Conservation (phyloP, 2,797 vertebrate species). For the Petrocephalus sullivani region DNA sequence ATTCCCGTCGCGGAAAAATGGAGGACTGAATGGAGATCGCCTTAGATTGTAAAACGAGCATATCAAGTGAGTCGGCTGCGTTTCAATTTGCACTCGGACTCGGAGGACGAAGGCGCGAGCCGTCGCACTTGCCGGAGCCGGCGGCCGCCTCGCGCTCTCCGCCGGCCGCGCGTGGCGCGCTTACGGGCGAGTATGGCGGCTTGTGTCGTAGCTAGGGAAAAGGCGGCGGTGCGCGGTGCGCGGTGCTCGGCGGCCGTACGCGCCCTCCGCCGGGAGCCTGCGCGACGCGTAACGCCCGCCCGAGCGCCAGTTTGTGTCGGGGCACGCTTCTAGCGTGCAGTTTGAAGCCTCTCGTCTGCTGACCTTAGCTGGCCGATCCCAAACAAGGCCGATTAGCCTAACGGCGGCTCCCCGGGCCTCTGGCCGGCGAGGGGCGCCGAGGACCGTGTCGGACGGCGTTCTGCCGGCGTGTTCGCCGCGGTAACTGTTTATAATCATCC, state of each 20-base stretch:
- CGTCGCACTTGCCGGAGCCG: neutral
- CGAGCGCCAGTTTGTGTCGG: neutral
- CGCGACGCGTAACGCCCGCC: neutral
- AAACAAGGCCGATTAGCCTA: neutral
- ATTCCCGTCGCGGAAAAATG: slow-evolving; percentile 62
- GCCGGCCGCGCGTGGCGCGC: neutral
- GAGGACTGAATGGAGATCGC: slow-evolving; percentile 55
- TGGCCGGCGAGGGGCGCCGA: neutral
- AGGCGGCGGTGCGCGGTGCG: no score
- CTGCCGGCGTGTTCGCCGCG: neutral
- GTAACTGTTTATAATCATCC: neutral
- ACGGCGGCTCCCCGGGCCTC: neutral
- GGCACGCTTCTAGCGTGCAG: neutral
- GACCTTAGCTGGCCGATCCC: neutral
- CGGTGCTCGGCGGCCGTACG: no score
- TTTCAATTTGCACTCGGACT: neutral
- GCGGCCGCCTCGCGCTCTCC: neutral
- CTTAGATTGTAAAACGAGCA: slow-evolving; percentile 46
- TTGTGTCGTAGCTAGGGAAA: slow-evolving; percentile 14
- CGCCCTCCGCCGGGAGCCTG: neutral
- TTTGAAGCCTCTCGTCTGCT: neutral
- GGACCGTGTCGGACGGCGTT: neutral
- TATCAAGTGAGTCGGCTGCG: slow-evolving; percentile 34
- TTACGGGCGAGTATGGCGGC: slow-evolving; percentile 11
- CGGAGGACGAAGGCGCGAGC: neutral